A percentile compares a stretch with the other conserved stretches of the same genome.
Conservation (phyloP, 2,797 vertebrate species). For the Micropoecilia bifurca region DNA sequence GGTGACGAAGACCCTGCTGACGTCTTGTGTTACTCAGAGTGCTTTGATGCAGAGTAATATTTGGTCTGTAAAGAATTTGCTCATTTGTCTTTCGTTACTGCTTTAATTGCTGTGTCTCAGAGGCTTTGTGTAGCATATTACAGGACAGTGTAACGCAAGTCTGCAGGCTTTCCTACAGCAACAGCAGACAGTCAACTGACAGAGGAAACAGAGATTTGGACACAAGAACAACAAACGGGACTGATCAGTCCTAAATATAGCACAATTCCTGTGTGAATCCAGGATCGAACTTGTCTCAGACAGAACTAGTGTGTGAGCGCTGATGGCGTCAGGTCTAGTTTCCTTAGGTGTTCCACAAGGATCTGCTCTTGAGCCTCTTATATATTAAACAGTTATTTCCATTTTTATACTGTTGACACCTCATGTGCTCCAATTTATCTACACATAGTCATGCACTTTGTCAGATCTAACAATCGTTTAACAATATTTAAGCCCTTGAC, state of each 20-base stretch:
- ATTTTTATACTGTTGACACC: not conserved
- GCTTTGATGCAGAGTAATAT: not conserved
- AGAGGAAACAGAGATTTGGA: not conserved
- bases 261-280: not conserved
- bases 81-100: not conserved
- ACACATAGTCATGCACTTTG: not conserved
- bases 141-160: not conserved
- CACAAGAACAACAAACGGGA: not conserved
- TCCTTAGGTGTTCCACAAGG: not conserved
- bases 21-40: not conserved
- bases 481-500: not conserved
- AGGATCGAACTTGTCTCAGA: not conserved
- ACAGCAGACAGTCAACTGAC: not conserved
- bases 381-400: not conserved
- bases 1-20: constrained; percentile 4
- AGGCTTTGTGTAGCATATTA: not conserved
- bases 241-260: not conserved
- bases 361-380: not conserved
- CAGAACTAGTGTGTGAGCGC: not conserved
- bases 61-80: not conserved
- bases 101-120: constrained; percentile 4
- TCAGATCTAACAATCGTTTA: not conserved
- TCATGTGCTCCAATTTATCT: not conserved
- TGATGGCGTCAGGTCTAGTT: not conserved
- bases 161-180: not conserved